Conservation (phyloP, 2,113 vertebrate genomes). For the Passer montanus region DNA sequence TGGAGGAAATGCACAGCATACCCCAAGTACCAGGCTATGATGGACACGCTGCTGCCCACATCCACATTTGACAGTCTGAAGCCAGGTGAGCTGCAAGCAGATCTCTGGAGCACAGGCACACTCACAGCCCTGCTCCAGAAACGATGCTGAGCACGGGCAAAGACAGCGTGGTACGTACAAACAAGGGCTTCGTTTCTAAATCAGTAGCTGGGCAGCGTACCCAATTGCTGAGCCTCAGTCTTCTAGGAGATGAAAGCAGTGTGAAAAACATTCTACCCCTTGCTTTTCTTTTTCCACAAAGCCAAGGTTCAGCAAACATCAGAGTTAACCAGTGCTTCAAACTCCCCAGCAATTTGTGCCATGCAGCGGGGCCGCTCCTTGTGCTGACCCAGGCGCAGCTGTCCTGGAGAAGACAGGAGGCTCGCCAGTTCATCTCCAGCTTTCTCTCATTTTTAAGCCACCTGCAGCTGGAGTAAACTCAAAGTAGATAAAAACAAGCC, state of each 20-base stretch:
- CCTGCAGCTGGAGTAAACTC: constrained; percentile 11
- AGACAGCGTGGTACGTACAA: accelerated
- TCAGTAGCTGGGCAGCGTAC: not conserved
- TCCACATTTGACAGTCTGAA: accelerated
- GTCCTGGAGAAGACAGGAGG: not conserved
- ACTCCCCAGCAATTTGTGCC: not conserved
- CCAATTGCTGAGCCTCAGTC: not conserved
- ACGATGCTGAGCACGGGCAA: not conserved
- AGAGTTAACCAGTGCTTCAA: not conserved
- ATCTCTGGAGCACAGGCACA: accelerated
- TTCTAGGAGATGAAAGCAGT: not conserved
- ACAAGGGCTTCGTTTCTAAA: not conserved
- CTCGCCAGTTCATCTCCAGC: not conserved
- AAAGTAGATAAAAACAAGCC: not conserved
- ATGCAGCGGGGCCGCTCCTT: not conserved
- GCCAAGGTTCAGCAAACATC: not conserved
- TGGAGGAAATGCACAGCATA: not conserved
- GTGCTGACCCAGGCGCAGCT: not conserved
- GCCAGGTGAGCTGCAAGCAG: not conserved
- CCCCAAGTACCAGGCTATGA: not conserved
- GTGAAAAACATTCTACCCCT: not conserved
- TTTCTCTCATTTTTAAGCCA: constrained; percentile 5
- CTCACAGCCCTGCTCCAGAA: not conserved
- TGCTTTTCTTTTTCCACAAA: not conserved
- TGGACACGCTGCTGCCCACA: accelerated